These are phyloP conservation scores for Isoperla grammatica DNA, from an alignment of 2,888 invertebrate genomes.

Conservation along the genomic window DNA sequence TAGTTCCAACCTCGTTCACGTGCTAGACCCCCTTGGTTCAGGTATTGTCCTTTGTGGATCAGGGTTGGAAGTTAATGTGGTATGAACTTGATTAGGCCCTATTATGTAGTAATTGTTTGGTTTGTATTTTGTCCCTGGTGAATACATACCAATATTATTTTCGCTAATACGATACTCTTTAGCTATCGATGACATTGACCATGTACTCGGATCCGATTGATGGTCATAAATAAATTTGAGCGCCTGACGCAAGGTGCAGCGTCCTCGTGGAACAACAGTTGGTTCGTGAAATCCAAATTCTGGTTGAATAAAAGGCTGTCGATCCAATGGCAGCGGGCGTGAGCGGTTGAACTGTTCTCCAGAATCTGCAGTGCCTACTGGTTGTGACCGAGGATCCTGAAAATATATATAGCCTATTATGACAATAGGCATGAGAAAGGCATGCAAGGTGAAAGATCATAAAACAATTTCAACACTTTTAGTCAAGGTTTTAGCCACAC, in stretches of 20 bases:
- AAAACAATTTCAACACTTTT: no score
- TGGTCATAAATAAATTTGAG: slow-evolving; percentile 62
- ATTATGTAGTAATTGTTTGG: no score
- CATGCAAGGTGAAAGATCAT: no score
- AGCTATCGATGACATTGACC: slow-evolving; percentile 57
- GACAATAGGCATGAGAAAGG: no score
- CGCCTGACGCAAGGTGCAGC: slow-evolving; percentile 57
- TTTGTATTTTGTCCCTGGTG: no score
- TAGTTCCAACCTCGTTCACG: no score
- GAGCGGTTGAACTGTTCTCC: slow-evolving; percentile 41
- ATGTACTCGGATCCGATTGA: slow-evolving; percentile 53
- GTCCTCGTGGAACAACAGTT: slow-evolving; percentile 53
- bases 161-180: slow-evolving; percentile 61
- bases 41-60: no score
- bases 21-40: no score
- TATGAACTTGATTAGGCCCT: no score
- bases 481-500: no score
- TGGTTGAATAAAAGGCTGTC: slow-evolving; percentile 48
- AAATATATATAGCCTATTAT: no score
- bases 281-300: slow-evolving; percentile 68
- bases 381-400: neutral
- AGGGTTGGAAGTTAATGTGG: no score
- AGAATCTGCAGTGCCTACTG: neutral
- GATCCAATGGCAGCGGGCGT: slow-evolving; percentile 55
- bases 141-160: slow-evolving; percentile 36